Conservation (phyloP, 2,797 vertebrate species). For the Helarctos malayanus region DNA sequence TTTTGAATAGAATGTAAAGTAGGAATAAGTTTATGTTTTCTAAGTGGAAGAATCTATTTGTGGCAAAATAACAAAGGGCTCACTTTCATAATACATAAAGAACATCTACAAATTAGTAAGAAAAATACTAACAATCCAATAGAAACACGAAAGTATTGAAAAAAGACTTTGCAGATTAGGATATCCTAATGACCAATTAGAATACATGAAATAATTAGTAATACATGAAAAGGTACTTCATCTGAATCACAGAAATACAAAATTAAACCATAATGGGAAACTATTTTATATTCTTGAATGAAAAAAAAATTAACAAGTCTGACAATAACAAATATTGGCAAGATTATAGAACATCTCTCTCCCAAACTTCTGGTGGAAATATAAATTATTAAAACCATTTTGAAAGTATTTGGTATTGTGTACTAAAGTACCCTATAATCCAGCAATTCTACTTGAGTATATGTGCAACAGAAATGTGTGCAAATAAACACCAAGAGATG, state of each 20-base stretch:
- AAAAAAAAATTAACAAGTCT: neutral
- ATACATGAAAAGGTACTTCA: neutral
- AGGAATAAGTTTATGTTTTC: conserved; percentile 22
- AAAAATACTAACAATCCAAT: conserved; percentile 3
- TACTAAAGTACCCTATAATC: neutral
- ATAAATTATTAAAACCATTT: neutral
- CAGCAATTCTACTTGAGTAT: neutral
- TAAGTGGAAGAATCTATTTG: neutral
- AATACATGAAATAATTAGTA: neutral
- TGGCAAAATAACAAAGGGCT: neutral
- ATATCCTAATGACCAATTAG: neutral
- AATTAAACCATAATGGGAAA: conserved; percentile 33
- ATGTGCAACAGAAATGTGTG: neutral
- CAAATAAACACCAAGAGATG: neutral
- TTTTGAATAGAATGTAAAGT: neutral
- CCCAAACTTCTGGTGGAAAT: neutral
- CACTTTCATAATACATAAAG: neutral
- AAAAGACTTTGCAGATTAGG: neutral
- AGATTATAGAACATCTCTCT: neutral
- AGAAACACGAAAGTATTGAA: neutral
- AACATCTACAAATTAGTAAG: neutral
- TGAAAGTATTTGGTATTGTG: neutral
- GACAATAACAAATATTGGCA: conserved; percentile 16
- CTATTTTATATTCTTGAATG: conserved; percentile 8
- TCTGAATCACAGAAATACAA: conserved; percentile 28